Base-by-base conservation (phyloP, 2,888 invertebrate species). In the Strigamia maritima region DNA sequence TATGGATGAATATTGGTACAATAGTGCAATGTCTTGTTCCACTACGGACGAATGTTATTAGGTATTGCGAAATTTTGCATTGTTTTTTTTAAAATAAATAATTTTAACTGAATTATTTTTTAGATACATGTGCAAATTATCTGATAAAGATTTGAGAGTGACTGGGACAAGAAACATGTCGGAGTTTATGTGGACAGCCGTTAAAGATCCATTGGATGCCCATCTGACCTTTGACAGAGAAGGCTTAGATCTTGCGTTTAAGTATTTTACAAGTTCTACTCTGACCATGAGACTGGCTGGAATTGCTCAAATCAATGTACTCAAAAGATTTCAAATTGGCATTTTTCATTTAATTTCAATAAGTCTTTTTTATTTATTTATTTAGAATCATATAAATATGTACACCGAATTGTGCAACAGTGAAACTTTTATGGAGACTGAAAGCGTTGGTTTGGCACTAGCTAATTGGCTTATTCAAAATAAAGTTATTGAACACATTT, bases 141-240 rank as follows among this genome's bases (percentile, higher is more conserved):
- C 93, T 22, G 97, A 97, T 86, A 94, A 94, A 84, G 96, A 97
- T 86, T 88, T 97, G 77, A 90, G 96, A 82, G 91, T 94, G 79
- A 93, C 93, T 31, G 93, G 94, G 54, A 94, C 94, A 49, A 92
- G 95, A 83, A 94, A 94, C 83, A 95, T 97, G 94, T 96, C 95
- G 83, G 94, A 97, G 88, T 94, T 95, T 85, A 95, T 97, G 91
- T 97, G 97, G 96, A 94, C 94, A 81, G 94, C 95, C 12, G 93
- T 96, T 70, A 95, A 96, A 84, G 96, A 97, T 87, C 95, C 96
- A 0, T 87, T 94, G 77, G 94, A 95, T 84, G 91, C 93, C 0
- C 93, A 94, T 0, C 87, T 93, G 40, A 91, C 92, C n/a, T 95
- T 95, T 84, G 96, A 96, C 84, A 90, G 90, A 0, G 96, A 97